Conservation (phyloP, 2,797 vertebrate species). For the Hydrophis major region DNA sequence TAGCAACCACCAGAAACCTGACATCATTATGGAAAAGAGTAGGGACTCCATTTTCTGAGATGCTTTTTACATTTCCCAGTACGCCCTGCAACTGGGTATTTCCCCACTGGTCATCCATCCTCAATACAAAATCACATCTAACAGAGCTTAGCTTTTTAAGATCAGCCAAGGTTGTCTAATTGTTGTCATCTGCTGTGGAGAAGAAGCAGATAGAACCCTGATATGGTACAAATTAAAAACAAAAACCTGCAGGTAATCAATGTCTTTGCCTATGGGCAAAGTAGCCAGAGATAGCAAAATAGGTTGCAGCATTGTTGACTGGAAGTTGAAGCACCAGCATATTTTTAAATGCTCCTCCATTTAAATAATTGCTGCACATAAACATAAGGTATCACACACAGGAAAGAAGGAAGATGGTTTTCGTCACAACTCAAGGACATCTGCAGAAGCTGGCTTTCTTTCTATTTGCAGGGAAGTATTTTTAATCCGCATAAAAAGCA, state of each 20-base stretch:
- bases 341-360: not conserved
- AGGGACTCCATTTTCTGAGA: not conserved
- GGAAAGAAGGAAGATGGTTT: not conserved
- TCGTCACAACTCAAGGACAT: not conserved
- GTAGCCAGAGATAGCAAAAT: not conserved
- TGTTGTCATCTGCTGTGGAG: not conserved
- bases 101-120: not conserved
- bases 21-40: not conserved
- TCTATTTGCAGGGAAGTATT: not conserved
- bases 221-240: not conserved
- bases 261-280: not conserved
- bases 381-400: not conserved
- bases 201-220: not conserved
- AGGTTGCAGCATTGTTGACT: not conserved
- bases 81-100: not conserved
- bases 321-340: too few species aligned
- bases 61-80: not conserved
- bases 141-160: not conserved
- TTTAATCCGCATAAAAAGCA: not conserved
- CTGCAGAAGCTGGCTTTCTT: not conserved
- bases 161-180: not conserved
- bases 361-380: not conserved
- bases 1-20: not conserved
- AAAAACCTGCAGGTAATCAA: not conserved
- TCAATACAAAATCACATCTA: not conserved